phyloP scores from a whole-genome alignment of 2,113 vertebrate species.

The Carassius carassius region DNA sequence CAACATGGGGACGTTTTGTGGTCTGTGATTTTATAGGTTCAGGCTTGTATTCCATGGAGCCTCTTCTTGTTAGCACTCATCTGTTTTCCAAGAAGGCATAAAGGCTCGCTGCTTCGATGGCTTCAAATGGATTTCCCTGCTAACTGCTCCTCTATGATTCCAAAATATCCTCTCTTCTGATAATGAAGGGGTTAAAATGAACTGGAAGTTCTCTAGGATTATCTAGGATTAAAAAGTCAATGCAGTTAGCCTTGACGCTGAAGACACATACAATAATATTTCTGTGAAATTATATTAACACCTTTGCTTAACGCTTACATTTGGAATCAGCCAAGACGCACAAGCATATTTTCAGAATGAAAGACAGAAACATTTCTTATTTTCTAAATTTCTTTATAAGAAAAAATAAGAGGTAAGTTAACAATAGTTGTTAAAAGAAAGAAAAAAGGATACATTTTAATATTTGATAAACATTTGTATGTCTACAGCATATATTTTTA shows the following conservation, averaged over 20 bases:
- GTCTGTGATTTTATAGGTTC: background rate
- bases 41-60: background rate
- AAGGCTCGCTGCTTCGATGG: background rate
- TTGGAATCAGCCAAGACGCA: background rate
- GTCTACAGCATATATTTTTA: constrained; percentile 52
- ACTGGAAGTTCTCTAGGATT: constrained; percentile 2
- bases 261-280: background rate
- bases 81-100: constrained; percentile 9
- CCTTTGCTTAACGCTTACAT: background rate
- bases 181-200: background rate
- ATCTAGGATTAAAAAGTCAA: constrained; percentile 22
- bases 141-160: background rate
- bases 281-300: background rate
- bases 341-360: background rate
- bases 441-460: constrained; percentile 48
- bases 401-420: constrained; percentile 51
- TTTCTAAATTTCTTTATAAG: constrained; percentile 54
- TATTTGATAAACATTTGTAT: constrained; percentile 47
- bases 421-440: constrained; percentile 50
- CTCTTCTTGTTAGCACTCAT: background rate
- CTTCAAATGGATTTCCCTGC: background rate
- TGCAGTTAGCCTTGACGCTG: constrained; percentile 9
- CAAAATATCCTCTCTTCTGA: background rate
- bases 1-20: background rate
- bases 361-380: constrained; percentile 9